These are phyloP conservation scores for Dicentrarchus labrax DNA, from an alignment of 2,113 vertebrate genomes.

Conservation along the genomic window DNA sequence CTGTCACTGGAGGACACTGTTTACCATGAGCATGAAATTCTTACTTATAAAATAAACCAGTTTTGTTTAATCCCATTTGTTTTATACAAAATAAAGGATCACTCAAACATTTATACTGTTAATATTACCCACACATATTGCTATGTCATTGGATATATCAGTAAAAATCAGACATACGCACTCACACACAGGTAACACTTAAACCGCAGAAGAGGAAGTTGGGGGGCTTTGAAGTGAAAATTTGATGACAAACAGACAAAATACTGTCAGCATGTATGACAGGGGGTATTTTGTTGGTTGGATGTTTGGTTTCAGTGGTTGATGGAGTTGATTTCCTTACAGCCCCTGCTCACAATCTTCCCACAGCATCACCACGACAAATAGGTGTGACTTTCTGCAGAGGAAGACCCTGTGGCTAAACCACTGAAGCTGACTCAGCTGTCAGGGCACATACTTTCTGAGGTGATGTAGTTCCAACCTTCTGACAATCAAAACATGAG, in stretches of 20 bases:
- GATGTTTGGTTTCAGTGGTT: constrained; percentile 54
- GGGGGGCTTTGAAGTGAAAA: constrained; percentile 56
- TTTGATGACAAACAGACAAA: constrained; percentile 13
- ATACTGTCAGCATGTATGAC: background rate
- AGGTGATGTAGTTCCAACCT: too few species aligned
- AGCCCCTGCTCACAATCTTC: background rate
- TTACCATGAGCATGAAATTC: too few species aligned
- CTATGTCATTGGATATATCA: too few species aligned
- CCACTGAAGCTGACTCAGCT: too few species aligned
- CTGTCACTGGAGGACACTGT: too few species aligned
- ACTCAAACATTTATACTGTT: too few species aligned
- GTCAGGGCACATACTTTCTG: too few species aligned
- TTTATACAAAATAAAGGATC: too few species aligned
- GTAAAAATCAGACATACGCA: background rate
- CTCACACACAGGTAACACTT: constrained; percentile 23
- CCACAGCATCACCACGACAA: background rate
- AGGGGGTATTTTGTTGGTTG: constrained; percentile 18
- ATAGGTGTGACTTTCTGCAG: background rate
- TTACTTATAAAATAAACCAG: too few species aligned
- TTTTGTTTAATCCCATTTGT: too few species aligned
- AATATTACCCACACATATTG: too few species aligned
- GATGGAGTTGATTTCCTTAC: background rate
- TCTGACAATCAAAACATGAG: too few species aligned
- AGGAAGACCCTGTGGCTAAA: constrained; percentile 1
- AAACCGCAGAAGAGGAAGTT: constrained; percentile 62